These are phyloP conservation scores for Alcedo quadribrachys DNA, from an alignment of 2,797 vertebrate genomes.

Conservation along the genomic window DNA sequence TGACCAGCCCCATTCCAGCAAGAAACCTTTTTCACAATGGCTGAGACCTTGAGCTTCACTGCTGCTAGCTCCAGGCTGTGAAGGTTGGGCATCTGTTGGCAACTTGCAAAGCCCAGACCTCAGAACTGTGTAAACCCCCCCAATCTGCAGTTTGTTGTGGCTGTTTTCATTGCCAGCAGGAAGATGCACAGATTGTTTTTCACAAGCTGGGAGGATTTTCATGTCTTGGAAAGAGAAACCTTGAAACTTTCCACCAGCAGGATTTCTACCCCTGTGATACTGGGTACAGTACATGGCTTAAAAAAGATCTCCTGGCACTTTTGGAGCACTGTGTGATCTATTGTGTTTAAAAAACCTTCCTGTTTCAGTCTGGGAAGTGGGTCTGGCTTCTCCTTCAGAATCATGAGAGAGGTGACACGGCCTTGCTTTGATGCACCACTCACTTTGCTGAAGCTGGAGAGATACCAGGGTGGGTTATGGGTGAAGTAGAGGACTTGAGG, in stretches of 20 bases:
- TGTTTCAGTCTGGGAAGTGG: background rate
- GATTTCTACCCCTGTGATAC: background rate
- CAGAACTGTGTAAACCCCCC: background rate
- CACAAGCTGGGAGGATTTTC: background rate
- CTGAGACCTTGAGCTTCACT: background rate
- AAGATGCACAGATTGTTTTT: background rate
- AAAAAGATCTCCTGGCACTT: background rate
- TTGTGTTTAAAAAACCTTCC: background rate
- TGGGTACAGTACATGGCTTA: background rate
- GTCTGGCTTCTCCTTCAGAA: background rate
- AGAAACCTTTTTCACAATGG: background rate
- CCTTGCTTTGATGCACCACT: background rate
- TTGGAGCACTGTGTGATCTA: background rate
- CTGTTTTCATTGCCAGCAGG: background rate
- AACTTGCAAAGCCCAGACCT: background rate
- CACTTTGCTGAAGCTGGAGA: background rate
- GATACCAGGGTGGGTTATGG: background rate
- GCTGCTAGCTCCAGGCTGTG: background rate
- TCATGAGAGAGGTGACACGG: too few relatives aligned
- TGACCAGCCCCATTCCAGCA: background rate
- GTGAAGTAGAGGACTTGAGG: background rate
- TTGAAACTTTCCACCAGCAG: background rate
- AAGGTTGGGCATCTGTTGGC: background rate
- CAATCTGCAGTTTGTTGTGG: fast-evolving
- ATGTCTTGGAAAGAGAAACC: background rate